phyloP scores from a whole-genome alignment of 2,797 vertebrate genomes.

The Microctenopoma steveboyesi region DNA sequence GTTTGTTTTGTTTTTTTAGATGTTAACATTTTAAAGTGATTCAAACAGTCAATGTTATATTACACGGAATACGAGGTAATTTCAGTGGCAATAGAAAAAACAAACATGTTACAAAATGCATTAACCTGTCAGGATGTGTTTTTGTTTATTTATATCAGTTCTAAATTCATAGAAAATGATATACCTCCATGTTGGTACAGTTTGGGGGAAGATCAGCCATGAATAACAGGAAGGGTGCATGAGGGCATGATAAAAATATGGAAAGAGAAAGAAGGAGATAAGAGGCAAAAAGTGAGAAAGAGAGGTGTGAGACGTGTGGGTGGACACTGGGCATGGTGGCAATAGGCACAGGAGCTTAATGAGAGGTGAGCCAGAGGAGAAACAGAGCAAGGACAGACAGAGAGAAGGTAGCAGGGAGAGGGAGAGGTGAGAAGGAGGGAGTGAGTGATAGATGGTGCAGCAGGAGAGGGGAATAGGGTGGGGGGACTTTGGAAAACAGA shows the following conservation, averaged over 20 bases:
- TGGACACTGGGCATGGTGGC: conserved; percentile 78
- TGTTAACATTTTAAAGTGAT: too few species aligned
- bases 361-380: conserved; percentile 85
- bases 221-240: conserved; percentile 8
- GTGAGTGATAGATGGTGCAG: conserved; percentile 79
- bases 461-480: conserved; percentile 55
- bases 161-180: too few species aligned
- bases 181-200: too few species aligned
- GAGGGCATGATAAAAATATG: conserved; percentile 27
- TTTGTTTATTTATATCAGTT: too few species aligned
- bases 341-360: conserved; percentile 78
- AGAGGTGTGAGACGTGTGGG: conserved; percentile 78
- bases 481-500: conserved; percentile 69
- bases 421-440: conserved; percentile 77
- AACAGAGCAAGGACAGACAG: conserved; percentile 73
- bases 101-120: neutral
- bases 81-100: neutral
- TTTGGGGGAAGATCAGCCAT: neutral
- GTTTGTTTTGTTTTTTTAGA: neutral
- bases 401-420: conserved; percentile 65
- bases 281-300: conserved; percentile 62
- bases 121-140: too few species aligned
- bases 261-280: conserved; percentile 57
- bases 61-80: neutral
- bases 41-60: too few species aligned